phyloP scores from a whole-genome alignment of 64 coral and sea anemone genomes.

The Dendrophyllia cribrosa region DNA sequence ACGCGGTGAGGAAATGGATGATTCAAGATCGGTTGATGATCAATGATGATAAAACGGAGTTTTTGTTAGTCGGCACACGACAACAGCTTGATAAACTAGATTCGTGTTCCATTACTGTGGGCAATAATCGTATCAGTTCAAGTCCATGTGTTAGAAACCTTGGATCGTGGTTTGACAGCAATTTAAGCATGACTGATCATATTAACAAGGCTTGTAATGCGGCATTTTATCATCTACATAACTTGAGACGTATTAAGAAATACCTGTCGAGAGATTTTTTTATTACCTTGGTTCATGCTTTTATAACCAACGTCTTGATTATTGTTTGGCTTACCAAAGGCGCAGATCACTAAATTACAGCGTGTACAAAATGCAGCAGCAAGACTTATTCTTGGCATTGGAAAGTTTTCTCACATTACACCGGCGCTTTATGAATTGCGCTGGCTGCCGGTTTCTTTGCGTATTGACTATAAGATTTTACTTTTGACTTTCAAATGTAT shows the following conservation, averaged over 20 bases:
- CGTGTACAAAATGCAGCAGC: constrained; percentile 15
- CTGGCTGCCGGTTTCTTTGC: not conserved
- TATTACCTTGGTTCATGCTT: not conserved
- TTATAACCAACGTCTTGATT: not conserved
- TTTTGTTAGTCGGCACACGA: constrained; percentile 13
- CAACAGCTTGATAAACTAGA: constrained; percentile 20
- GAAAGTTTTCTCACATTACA: constrained; percentile 10
- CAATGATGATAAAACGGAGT: constrained; percentile 1
- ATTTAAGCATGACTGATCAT: not conserved
- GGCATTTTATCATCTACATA: not conserved
- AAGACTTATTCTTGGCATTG: not conserved
- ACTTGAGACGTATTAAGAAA: not conserved
- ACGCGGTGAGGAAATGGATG: constrained; percentile 17
- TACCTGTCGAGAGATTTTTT: not conserved
- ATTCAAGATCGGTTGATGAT: constrained; percentile 16
- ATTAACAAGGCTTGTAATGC: not conserved
- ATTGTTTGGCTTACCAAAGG: not conserved
- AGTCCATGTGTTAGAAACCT: constrained; percentile 8
- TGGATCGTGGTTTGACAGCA: not conserved
- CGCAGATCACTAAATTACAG: not conserved
- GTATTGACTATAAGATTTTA: not conserved
- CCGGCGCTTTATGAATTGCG: not conserved
- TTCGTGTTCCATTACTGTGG: constrained; percentile 10
- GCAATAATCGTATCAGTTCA: constrained; percentile 12
- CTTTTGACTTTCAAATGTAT: constrained; percentile 4